These are phyloP conservation scores for Paracentrotus lividus DNA, from an alignment of 53 echinoderm and acorn worm genomes.

Conservation along the genomic window DNA sequence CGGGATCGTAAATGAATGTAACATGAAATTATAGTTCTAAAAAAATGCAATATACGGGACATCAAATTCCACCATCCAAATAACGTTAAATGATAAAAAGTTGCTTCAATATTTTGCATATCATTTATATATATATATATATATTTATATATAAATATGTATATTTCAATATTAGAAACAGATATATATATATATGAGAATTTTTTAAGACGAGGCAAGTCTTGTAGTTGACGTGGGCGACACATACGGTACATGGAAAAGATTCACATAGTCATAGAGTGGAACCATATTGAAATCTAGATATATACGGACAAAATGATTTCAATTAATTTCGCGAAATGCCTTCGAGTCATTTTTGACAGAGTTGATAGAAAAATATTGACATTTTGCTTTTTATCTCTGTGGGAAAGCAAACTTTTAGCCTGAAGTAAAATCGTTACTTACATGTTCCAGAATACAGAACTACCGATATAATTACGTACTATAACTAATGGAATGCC, in stretches of 20 bases:
- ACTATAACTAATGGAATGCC: conserved; percentile 44
- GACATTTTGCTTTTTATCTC: conserved; percentile 32
- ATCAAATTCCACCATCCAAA: too few species aligned
- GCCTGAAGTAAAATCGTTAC: conserved; percentile 42
- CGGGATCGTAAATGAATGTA: too few species aligned
- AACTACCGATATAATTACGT: conserved; percentile 12
- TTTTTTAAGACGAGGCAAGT: too few species aligned
- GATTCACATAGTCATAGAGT: not conserved
- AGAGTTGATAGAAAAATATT: conserved; percentile 49
- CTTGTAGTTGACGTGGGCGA: too few species aligned
- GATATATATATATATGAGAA: too few species aligned
- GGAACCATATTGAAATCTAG: not conserved
- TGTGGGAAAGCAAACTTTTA: not conserved
- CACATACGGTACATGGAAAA: not conserved
- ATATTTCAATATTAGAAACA: too few species aligned
- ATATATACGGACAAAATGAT: not conserved
- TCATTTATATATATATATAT: too few species aligned
- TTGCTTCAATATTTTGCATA: too few species aligned
- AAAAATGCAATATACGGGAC: too few species aligned
- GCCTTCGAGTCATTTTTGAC: not conserved
- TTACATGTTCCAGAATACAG: not conserved
- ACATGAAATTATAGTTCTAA: too few species aligned
- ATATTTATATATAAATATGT: too few species aligned
- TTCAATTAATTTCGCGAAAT: conserved; percentile 35
- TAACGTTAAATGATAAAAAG: too few species aligned